Base-by-base conservation (phyloP, 2,797 vertebrate species). In the Sparidentex hasta region DNA sequence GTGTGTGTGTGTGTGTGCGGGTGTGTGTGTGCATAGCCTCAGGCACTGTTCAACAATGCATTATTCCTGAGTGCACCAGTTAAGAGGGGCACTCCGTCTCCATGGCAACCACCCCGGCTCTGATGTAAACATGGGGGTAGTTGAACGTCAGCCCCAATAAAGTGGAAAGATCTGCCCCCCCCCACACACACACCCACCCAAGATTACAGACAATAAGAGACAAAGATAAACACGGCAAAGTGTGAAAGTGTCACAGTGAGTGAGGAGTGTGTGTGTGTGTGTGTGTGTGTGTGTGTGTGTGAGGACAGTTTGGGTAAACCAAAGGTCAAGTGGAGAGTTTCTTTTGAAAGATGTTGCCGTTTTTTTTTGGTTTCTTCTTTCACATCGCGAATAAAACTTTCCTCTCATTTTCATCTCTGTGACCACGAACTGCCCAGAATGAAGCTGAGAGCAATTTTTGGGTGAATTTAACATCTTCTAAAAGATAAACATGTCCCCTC, bases 41-140 rank as follows among this genome's bases (percentile, higher is more conserved):
- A 82, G 93, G 94, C 93, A 89, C 88, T 94, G 91, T 94, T 95
- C 92, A 94, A 94, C 93, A 94, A 95, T 95, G 93, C 92, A 95
- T 94, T 95, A 95, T 95, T 94, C 92, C 93, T 95, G 94, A 95
- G 94, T 95, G 93, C 93, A 92, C 92, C 92, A 92, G 94, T 94
- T 95, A 94, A 94, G 93, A 94, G 93, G 94, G 93, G 91, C 90
- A 93, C 94, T 94, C 91, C 93, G 46, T 95, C 90, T 90, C 92
- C 93, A 93, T 95, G 85, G 92, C 82, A 93, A 94, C 93, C 90
- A 76, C 86, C 89, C 87, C 43, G 52, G 80, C 87, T 90, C 88
- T 84, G 88, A 93, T 94, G 92, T 94, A 94, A 94, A 95, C 91
- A 93, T 85, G 88, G 92, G 88, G 91, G 90, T 90, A 91, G 93